These are phyloP conservation scores for Heteractis magnifica DNA, from an alignment of 92 coral and sea anemone species.

Conservation along the genomic window DNA sequence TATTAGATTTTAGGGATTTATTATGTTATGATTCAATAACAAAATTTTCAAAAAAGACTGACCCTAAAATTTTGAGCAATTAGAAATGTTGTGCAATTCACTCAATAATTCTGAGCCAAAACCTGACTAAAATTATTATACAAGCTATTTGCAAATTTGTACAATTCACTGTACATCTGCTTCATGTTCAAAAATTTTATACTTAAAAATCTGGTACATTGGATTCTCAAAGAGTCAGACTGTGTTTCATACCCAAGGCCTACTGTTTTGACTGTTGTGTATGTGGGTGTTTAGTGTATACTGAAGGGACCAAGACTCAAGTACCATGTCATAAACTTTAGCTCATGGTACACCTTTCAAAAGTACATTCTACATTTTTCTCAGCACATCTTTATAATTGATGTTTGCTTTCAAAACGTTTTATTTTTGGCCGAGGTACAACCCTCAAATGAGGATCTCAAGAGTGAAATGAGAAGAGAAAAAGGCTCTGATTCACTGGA, in stretches of 20 bases:
- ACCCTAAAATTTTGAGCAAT: background rate
- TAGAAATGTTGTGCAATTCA: background rate
- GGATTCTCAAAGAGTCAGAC: background rate
- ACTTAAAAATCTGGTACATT: background rate
- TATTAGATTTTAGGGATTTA: no score
- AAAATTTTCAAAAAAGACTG: no score
- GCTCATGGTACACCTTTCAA: no score
- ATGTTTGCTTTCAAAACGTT: no score
- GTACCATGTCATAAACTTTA: background rate
- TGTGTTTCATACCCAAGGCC: background rate
- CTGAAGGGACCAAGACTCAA: background rate
- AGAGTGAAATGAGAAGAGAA: background rate
- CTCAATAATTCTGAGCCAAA: background rate
- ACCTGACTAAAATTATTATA: background rate
- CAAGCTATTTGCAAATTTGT: background rate
- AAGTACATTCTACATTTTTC: no score
- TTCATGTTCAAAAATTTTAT: background rate
- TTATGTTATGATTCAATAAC: no score
- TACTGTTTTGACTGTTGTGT: background rate
- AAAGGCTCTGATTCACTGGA: background rate
- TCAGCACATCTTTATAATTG: no score
- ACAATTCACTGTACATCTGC: conserved; percentile 33
- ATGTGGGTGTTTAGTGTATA: background rate
- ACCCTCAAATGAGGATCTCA: background rate
- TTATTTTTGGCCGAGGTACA: background rate